Base-by-base conservation (phyloP, 1,140 invertebrate species). In the Hyphantria cunea region DNA sequence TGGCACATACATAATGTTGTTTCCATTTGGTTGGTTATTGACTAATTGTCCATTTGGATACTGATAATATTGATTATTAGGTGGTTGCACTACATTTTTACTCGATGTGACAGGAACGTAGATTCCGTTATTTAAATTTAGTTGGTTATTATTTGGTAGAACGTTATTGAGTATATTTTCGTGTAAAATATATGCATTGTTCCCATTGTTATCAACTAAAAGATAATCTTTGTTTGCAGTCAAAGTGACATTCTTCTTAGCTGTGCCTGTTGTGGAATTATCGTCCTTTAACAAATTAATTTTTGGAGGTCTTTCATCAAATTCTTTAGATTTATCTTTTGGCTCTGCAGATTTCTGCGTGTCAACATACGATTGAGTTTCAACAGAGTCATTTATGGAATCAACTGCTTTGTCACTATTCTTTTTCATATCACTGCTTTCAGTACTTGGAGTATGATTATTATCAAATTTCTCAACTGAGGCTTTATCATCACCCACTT, bases 201-300 rank as follows among this genome's bases (percentile, higher is more conserved):
- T 58, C 2, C 34, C 34, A 13, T 58, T 58, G 10, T 12, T 34
- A 9, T 42, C 55, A 8, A 58, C 45, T 5, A 48, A 12, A 7
- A 58, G 37, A 25, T 31, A 58, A 39, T 58, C 55, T 37, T 58
- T 58, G 32, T 49, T 49, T 17, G 47, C n/a, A 2, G 45, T 14
- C 9, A 58, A 2, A 6, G 37, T 34, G 5, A 32, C 31, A 11
- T 39, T 31, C 8, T 58, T 48, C 0, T 39, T 34, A 6, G 5
- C 17, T 13, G 17, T 17, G 0, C 33, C 45, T n/a, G 25, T 32
- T 12, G 12, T 3, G n/a, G n/a, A 7, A 12, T 44, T 44, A 4
- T 49, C 17, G 8, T 58, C 25, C 3, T 49, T 49, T 44, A 25
- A 14, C 2, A n/a, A 0, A 39, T 58, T 49, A 3, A 45, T 58